Evolutionary conservation across 2,888 invertebrate species (phyloP), one percentile per base, ranked within the genome.

Genomic region (Apocheima hispidaria): DNA sequence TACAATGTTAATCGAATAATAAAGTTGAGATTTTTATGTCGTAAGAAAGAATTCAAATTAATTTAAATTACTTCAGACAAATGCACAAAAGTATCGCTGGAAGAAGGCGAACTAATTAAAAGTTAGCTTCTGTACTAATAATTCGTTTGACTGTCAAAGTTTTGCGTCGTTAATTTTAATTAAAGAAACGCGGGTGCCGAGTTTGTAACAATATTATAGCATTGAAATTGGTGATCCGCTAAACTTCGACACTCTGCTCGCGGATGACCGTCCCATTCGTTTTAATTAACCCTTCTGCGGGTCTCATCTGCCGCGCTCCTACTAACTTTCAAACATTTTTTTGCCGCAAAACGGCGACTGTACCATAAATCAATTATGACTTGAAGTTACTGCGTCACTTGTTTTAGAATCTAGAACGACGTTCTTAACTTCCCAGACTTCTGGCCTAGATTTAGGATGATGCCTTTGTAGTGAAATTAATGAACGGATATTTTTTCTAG

Each of bases 81-180:
- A 88, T 87, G 89, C 87, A 89, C 88, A 87, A 87, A 90, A 90
- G 91, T 90, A 89, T 88, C 80, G 86, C 81, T 82, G 79, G 86
- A 85, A 86, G 85, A 79, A 88, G 83, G 84, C 83, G 81, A 91
- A 92, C 90, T 91, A 91, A 92, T 92, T 92, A 92, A 91, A 92
- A 92, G 90, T 92, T 92, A 78, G 83, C 87, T 87, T 87, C 90
- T 87, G 87, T 92, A 90, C 89, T 89, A 92, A 92, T 92, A 92
- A 92, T 92, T 92, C 91, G 92, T 91, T 90, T 90, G 89, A 91
- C 88, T 92, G 91, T 91, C 90, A 89, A 90, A 92, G 87, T 92
- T 92, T 92, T 84, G 84, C 89, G 88, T 91, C 92, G 91, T 92
- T 92, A 92, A 92, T 92, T 92, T 92, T 92, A 92, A 92, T 92